Evolutionary conservation across 1,140 invertebrate genomes (phyloP), one percentile per base, ranked within the genome.

Genomic region (Neodiprion virginianus): DNA sequence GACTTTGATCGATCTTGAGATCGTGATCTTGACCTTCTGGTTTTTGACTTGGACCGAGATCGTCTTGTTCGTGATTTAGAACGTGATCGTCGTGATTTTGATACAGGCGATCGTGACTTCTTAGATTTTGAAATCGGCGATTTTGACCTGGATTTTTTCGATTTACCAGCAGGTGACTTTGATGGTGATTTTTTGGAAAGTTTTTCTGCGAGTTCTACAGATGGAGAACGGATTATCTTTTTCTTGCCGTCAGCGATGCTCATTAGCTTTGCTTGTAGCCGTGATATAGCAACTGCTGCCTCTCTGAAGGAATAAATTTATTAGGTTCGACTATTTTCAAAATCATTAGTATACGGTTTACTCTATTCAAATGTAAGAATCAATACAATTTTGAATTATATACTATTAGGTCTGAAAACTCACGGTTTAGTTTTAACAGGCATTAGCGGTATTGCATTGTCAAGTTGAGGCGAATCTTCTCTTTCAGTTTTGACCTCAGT

Each of bases 201-300:
- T 53, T 84, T 86, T 0, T 80, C 81, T 47, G 83, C 72, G 3
- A 76, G 73, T 14, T 88, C 87, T 0, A 78, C 78, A 7, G 88
- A 87, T 11, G 88, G 84, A 1, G 89, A 88, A 14, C 86, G 82
- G 73, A 85, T 86, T 11, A 81, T 86, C 49, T 88, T 87, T 74
- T 89, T 88, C 73, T 88, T 89, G 0, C 89, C 89, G 72, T 89
- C 89, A 1, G 91, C 90, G 72, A 92, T 89, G 28, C 90, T 91
- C 89, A 92, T 90, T 73, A 92, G 77, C 78, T 91, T 92, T 0
- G 91, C 91, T 84, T 92, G 91, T 0, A 92, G 83, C 79, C 90
- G 87, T 4, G 90, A 91, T 70, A 92, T 90, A 9, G 89, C 87
- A 11, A 90, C 89, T 12, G 84, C 85, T 1, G 86, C 87, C 81